Base-by-base conservation (phyloP, 2,797 vertebrate genomes). In the Alosa sapidissima region DNA sequence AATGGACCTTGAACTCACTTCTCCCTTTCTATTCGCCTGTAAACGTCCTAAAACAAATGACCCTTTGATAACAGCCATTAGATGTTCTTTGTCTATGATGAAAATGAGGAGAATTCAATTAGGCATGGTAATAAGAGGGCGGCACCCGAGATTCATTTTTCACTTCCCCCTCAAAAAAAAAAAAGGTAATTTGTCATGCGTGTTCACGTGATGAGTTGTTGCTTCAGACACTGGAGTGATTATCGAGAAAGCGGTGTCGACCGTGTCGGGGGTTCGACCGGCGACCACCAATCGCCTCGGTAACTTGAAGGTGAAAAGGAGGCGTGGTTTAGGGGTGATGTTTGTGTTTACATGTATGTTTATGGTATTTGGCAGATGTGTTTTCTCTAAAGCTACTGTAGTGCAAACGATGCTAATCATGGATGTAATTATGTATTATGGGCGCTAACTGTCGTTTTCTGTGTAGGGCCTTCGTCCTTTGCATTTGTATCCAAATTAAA, bases 31-130 rank as follows among this genome's bases (percentile, higher is more conserved):
- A 3, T 8, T 19, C 68, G 5, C 45, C 16, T 5, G 36, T 11
- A 33, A 33, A 65, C 19, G 14, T 47, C 72, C 41, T 21, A 1
- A 78, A 78, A 41, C 16, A 78, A 78, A 78, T 47, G 41, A 47
- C 5, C 36, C 19, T 47, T 47, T 13, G 36, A 78, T 45, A 78
- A 78, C 36, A 36, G 16, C 16, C 41, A 75, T 75, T 75, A 41
- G 14, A 72, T 72, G 16, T 75, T 36, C 33, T 75, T 16, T 75
- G 2, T 45, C 13, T 6, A 19, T 5, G 36, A 75, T 75, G 33
- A 78, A 78, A 78, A 78, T 78, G 72, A 78, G 68, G 68, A 75
- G 72, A 47, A 78, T 78, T 47, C 5, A 47, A 78, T 47, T 45
- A 78, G 36, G 72, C 1, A 21, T n/a, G 72, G 13, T 78, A 78